Percentiles rank a stretch among this genome's conserved stretches.
phyloP scores from a whole-genome alignment of 1,140 invertebrate genomes.

The Venustaconcha ellipsiformis region DNA sequence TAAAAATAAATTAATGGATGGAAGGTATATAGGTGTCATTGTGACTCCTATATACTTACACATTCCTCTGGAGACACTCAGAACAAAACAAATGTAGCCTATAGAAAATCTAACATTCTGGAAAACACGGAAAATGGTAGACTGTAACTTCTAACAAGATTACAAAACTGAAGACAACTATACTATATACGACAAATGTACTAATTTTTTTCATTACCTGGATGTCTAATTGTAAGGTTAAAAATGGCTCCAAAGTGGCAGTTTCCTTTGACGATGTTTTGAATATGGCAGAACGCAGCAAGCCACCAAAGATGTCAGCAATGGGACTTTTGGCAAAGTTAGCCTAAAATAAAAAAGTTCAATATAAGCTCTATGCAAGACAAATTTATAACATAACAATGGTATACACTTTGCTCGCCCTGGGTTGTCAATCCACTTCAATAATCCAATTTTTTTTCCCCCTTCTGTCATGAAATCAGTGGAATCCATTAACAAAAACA shows the following conservation, averaged over 20 bases:
- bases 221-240: slow-evolving; percentile 93
- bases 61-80: not conserved
- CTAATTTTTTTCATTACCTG: slow-evolving; percentile 76
- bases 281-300: slow-evolving; percentile 83
- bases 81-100: no score
- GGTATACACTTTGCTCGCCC: no score
- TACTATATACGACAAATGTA: not conserved
- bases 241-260: slow-evolving; percentile 88
- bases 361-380: no score
- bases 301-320: slow-evolving; percentile 92
- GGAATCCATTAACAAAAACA: no score
- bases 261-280: slow-evolving; percentile 81
- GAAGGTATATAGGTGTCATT: not conserved
- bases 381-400: no score
- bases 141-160: not conserved
- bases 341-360: slow-evolving; percentile 67
- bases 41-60: not conserved
- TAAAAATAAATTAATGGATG: not conserved
- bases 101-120: not conserved
- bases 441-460: no score
- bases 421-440: no score
- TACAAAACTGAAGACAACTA: not conserved
- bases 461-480: no score
- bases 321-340: slow-evolving; percentile 88
- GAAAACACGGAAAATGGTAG: not conserved